These are phyloP conservation scores for Erebia epiphron DNA, from an alignment of 2,888 invertebrate species.

Conservation along the genomic window DNA sequence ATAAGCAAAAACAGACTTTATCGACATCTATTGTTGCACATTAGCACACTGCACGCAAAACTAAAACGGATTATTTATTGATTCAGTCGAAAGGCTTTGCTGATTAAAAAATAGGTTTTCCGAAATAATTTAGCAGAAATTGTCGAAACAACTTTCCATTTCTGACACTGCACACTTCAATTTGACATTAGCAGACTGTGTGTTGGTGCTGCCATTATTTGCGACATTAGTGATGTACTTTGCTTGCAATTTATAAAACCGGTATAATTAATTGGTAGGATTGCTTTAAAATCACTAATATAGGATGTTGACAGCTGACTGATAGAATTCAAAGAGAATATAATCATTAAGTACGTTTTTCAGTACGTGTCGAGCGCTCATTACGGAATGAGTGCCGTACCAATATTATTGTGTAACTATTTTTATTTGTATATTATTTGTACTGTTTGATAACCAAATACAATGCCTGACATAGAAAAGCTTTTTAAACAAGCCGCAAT, in stretches of 20 bases:
- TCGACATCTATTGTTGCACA: conserved; percentile 58
- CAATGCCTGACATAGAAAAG: conserved; percentile 70
- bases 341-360: no score
- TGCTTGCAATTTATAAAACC: conserved; percentile 19
- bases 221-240: not conserved
- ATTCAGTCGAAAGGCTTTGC: no score
- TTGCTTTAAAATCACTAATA: not conserved
- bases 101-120: not conserved
- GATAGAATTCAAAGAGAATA: no score
- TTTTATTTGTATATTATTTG: conserved; percentile 24
- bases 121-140: conserved; percentile 22
- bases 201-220: conserved; percentile 20
- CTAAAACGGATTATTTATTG: conserved; percentile 16
- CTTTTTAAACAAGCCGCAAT: conserved; percentile 87
- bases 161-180: conserved; percentile 28
- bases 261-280: conserved; percentile 13
- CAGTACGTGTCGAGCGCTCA: conserved; percentile 30
- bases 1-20: conserved; percentile 70
- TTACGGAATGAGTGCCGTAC: conserved; percentile 32
- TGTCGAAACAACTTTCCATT: conserved; percentile 35
- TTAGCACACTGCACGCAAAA: conserved; percentile 33
- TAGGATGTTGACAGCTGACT: conserved; percentile 32
- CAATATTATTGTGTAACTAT: conserved; percentile 33
- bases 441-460: conserved; percentile 36
- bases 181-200: not conserved